These are phyloP conservation scores for Microctenopoma lineatum DNA, from an alignment of 2,797 vertebrate genomes.

Conservation along the genomic window DNA sequence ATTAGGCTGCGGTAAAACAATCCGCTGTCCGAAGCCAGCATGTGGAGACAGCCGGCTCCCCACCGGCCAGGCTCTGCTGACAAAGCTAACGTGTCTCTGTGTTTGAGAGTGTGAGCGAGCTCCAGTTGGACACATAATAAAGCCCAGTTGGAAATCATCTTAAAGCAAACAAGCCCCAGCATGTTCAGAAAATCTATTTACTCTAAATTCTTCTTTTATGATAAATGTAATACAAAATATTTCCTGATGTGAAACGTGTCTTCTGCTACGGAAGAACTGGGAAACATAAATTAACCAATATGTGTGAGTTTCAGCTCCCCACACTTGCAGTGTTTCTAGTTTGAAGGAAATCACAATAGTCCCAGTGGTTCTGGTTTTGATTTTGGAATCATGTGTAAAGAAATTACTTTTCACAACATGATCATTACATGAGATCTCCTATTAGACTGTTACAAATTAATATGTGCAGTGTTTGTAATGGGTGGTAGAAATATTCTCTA, in stretches of 20 bases:
- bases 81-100: conserved; percentile 40
- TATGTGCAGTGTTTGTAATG: background rate
- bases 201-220: conserved; percentile 3
- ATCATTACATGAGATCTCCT: too few species aligned
- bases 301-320: background rate
- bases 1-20: conserved; percentile 74
- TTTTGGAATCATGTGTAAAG: too few species aligned
- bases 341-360: too few species aligned
- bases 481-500: background rate
- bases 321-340: too few species aligned
- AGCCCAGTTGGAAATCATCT: conserved; percentile 19
- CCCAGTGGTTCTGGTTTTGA: too few species aligned
- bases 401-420: too few species aligned
- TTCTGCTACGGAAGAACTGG: background rate
- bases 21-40: conserved; percentile 40
- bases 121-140: conserved; percentile 43
- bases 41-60: conserved; percentile 48
- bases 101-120: conserved; percentile 18
- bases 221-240: background rate
- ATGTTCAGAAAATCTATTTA: conserved; percentile 1
- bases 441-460: background rate
- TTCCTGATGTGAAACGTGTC: background rate
- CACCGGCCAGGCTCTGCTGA: conserved; percentile 56
- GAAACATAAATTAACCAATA: background rate
- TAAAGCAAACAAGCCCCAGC: conserved; percentile 10